Conservation (phyloP, 64 coral and sea anemone genomes). For the Hydrozoanthus tunicans region DNA sequence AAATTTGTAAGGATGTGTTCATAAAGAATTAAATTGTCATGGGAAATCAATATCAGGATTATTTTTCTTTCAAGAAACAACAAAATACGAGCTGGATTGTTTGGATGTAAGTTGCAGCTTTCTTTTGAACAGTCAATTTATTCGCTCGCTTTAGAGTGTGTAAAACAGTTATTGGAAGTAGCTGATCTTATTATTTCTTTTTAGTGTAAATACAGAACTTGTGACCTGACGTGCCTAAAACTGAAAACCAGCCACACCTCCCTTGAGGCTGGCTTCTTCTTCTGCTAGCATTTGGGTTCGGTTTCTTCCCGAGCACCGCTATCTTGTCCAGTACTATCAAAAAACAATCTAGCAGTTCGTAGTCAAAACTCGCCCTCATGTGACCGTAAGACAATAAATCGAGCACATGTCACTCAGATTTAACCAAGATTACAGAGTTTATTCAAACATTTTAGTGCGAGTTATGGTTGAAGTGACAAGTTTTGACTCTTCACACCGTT, state of each 20-base stretch:
- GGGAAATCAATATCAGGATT: neutral
- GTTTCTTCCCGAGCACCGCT: neutral
- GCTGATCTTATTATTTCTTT: neutral
- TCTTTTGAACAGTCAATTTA: neutral
- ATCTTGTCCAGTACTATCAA: neutral
- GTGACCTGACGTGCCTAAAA: neutral
- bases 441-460: conserved; percentile 42
- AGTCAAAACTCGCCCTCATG: neutral
- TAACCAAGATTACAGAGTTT: conserved; percentile 63
- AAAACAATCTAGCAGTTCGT: neutral
- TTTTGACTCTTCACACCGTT: neutral
- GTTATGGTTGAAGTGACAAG: conserved; percentile 37
- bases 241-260: neutral
- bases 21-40: neutral
- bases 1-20: neutral
- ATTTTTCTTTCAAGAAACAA: neutral
- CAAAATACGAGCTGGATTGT: neutral
- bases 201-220: neutral
- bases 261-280: neutral
- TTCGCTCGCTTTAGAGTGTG: neutral
- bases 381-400: conserved; percentile 42
- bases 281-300: neutral
- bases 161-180: conserved; percentile 2
- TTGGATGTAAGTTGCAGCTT: neutral
- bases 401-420: conserved; percentile 32